Base-by-base conservation (phyloP, 2,888 invertebrate genomes). In the Phyllotreta cruciferae region DNA sequence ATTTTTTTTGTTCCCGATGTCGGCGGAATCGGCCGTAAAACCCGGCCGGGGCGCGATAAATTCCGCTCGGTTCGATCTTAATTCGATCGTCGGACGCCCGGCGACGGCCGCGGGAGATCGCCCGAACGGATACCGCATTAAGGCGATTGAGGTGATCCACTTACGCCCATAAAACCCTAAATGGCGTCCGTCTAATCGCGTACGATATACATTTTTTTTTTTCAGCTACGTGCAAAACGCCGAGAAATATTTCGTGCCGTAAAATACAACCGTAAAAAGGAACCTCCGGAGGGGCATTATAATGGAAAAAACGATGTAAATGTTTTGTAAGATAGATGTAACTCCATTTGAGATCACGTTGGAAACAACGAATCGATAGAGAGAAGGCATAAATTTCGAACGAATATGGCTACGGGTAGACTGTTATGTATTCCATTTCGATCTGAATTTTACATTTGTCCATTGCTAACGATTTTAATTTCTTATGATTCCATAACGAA, bases 261-360 rank as follows among this genome's bases (percentile, higher is more conserved):
- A 60, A 66, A 65, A 62, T 60, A 58, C 60, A 47, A 49, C 69
- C 64, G 63, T 62, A 68, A 66, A 66, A 63, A 62, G 60, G 41
- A 47, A 66, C 68, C 66, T 66, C 3, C 44, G 68, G 62, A 67
- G 60, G 62, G 69, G 60, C 52, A 64, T 67, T 71, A 70, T 71
- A 70, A 64, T 70, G 70, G 71, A 63, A 56, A 70, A 70, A 72
- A 70, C 67, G 62, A 60, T 45, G 71, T 71, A 71, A 68, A 65
- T 69, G 71, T 71, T 66, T 62, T 60, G 68, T 72, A 69, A 72
- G 71, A 71, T 73, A 74, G 73, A 73, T 71, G 71, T 71, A 71
- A 71, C 69, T 69, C 73, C 71, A 70, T 73, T 70, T 71, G 61
- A 63, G 71, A 66, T 58, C 54, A 50, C 38, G 42, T 50, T 65